A percentile compares a stretch with the other conserved stretches of the same genome.
Evolutionary conservation across 2,797 vertebrate species (phyloP).

Genomic region (Mormyrus proboscirostris): DNA sequence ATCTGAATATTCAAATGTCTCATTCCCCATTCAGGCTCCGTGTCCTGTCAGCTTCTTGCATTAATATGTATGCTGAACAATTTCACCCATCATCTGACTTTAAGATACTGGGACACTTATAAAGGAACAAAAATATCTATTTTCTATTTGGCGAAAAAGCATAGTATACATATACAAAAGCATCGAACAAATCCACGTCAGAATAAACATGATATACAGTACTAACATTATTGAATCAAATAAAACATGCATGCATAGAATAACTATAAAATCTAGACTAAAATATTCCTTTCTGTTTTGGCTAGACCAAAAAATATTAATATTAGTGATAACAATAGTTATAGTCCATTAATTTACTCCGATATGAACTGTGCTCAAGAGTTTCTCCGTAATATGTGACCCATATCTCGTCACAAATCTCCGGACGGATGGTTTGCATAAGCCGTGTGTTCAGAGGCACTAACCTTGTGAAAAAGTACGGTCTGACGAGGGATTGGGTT

Average conservation of each 20-base stretch:
- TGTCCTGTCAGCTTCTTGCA: not conserved
- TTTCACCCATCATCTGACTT: not conserved
- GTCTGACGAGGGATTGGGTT: not conserved
- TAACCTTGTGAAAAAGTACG: conserved; percentile 1
- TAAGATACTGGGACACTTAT: not conserved
- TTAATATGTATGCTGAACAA: not conserved
- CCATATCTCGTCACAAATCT: not conserved
- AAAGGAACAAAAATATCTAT: conserved; percentile 9
- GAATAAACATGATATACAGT: conserved; percentile 24
- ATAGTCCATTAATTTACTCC: conserved; percentile 9
- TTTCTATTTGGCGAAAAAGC: conserved; percentile 20
- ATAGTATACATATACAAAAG: conserved; percentile 41
- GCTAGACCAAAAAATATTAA: conserved; percentile 23
- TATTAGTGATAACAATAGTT: not conserved
- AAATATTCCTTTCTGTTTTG: not conserved
- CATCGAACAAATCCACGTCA: not conserved
- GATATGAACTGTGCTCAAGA: conserved; percentile 3
- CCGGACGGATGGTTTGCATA: conserved; percentile 12
- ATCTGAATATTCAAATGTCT: not conserved
- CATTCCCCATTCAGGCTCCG: not conserved
- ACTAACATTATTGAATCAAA: conserved; percentile 20
- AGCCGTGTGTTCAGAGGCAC: conserved; percentile 3
- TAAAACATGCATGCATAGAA: conserved; percentile 32
- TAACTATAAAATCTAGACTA: conserved; percentile 15
- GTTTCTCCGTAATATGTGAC: not conserved